phyloP scores from a whole-genome alignment of 2,888 invertebrate species.

The Linnaemya tessellans region DNA sequence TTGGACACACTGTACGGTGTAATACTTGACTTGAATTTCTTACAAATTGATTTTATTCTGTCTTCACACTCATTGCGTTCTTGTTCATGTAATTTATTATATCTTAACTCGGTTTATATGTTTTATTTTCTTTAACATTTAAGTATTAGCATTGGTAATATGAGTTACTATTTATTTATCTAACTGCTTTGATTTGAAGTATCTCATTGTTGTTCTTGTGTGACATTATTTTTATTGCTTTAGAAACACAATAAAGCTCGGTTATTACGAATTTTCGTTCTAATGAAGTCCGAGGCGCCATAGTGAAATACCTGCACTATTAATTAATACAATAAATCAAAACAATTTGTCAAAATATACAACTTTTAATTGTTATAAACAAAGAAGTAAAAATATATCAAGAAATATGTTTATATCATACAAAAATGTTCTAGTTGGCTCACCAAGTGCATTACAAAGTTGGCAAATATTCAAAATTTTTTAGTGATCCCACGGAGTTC shows the following conservation, averaged over 20 bases:
- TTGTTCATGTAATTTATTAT: background rate
- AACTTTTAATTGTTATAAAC: too few species aligned
- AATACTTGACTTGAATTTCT: constrained; percentile 65
- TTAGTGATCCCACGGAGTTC: too few species aligned
- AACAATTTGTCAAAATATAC: too few species aligned
- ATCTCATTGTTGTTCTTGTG: constrained; percentile 1
- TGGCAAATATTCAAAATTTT: too few species aligned
- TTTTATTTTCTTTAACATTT: constrained; percentile 11
- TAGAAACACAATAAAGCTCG: background rate
- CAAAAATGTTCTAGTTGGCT: too few species aligned
- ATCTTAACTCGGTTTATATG: background rate
- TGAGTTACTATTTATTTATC: constrained; percentile 25
- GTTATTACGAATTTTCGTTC: too few species aligned
- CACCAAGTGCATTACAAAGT: too few species aligned
- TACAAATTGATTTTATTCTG: constrained; percentile 52
- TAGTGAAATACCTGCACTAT: too few species aligned
- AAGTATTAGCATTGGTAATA: constrained; percentile 31
- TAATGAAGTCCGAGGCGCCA: too few species aligned
- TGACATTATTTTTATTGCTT: constrained; percentile 8
- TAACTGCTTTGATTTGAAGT: constrained; percentile 6
- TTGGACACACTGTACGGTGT: constrained; percentile 4
- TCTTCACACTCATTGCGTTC: constrained; percentile 13
- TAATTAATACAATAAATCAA: too few species aligned
- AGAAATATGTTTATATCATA: too few species aligned
- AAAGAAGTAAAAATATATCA: too few species aligned